phyloP scores from a whole-genome alignment of 2,113 vertebrate genomes.

The Leptobrachium ailaonicum region DNA sequence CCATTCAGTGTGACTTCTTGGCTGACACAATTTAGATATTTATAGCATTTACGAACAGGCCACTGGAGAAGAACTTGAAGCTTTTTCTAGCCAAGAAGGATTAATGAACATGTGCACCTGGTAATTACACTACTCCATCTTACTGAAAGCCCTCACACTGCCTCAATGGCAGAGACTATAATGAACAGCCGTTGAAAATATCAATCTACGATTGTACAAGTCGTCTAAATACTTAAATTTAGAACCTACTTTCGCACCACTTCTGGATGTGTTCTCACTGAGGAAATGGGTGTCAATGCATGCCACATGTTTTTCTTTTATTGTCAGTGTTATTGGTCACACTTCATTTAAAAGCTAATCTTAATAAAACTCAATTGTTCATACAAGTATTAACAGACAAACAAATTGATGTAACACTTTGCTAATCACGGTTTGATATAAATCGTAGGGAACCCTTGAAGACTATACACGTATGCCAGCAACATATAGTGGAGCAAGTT shows the following conservation, averaged over 20 bases:
- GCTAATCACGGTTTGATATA: background rate
- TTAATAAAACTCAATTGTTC: slow-evolving; percentile 29
- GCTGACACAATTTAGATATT: slow-evolving; percentile 81
- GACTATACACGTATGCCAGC: too few relatives aligned
- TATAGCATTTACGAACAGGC: slow-evolving; percentile 78
- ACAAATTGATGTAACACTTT: background rate
- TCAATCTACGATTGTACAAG: slow-evolving; percentile 66
- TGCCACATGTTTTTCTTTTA: slow-evolving; percentile 48
- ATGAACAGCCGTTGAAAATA: slow-evolving; percentile 73
- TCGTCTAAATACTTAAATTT: slow-evolving; percentile 64
- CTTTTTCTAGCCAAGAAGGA: slow-evolving; percentile 75
- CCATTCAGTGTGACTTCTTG: slow-evolving; percentile 74
- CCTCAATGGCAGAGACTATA: slow-evolving; percentile 66
- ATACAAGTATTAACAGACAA: slow-evolving; percentile 29
- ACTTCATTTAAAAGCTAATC: slow-evolving; percentile 58
- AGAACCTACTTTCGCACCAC: slow-evolving; percentile 55
- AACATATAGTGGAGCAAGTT: too few relatives aligned
- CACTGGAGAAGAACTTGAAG: slow-evolving; percentile 76
- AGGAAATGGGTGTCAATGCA: slow-evolving; percentile 46
- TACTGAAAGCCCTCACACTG: slow-evolving; percentile 71
- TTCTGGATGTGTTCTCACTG: slow-evolving; percentile 40
- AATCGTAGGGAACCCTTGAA: background rate
- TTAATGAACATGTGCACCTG: slow-evolving; percentile 81
- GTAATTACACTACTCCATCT: slow-evolving; percentile 80
- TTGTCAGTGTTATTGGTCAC: slow-evolving; percentile 53